Conservation (phyloP, 2,888 invertebrate species). For the Lasioglossum malachurum region DNA sequence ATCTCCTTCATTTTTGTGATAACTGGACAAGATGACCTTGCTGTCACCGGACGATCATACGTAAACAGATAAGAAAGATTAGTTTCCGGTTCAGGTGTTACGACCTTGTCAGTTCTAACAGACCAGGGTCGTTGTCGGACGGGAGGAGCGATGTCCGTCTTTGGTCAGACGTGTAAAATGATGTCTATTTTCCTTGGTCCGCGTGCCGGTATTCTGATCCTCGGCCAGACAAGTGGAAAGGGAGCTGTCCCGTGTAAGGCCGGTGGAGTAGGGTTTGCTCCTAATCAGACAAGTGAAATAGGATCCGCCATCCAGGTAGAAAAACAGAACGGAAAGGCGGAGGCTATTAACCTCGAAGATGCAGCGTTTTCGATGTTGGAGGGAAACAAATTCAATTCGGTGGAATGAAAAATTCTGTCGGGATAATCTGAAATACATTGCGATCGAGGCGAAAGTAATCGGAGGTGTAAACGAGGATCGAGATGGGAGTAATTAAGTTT, state of each 20-base stretch:
- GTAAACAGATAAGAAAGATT: not conserved
- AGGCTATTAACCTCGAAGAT: not conserved
- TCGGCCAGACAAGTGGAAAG: not conserved
- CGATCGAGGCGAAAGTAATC: not conserved
- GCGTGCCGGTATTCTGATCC: constrained; percentile 3
- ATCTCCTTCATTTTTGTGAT: too few species aligned
- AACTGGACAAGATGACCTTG: too few species aligned
- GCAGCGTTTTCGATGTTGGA: not conserved
- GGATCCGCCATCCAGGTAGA: not conserved
- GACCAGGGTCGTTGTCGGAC: not conserved
- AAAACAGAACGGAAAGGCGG: not conserved
- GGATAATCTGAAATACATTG: not conserved
- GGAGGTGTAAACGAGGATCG: constrained; percentile 34
- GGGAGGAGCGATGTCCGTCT: not conserved
- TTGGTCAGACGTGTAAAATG: constrained; percentile 4
- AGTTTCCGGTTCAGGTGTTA: too few species aligned
- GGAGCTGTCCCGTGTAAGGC: not conserved
- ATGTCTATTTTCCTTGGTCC: not conserved
- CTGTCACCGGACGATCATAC: not conserved
- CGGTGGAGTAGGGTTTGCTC: constrained; percentile 4
- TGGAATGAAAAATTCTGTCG: not conserved
- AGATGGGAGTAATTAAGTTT: constrained; percentile 75
- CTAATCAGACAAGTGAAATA: constrained; percentile 17
- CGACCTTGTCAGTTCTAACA: not conserved
- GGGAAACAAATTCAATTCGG: not conserved